Evolutionary conservation across 2,888 invertebrate species (phyloP).

Genomic region (Zonitis immaculata): DNA sequence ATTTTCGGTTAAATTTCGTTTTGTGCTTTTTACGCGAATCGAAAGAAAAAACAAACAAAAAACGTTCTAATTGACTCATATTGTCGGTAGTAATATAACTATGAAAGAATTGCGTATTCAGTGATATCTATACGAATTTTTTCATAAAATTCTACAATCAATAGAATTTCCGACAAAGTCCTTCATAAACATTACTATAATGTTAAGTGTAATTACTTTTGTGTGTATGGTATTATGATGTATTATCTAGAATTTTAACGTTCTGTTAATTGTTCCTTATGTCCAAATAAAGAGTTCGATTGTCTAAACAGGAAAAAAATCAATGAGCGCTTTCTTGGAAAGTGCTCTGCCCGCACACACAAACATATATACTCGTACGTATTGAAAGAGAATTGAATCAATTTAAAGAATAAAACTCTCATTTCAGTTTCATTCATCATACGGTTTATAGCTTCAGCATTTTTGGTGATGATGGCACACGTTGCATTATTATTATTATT

Average conservation of each 20-base stretch:
- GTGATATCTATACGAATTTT: slow-evolving; percentile 25
- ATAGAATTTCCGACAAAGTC: slow-evolving; percentile 35
- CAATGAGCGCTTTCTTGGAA: not conserved
- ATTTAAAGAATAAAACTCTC: too few relatives aligned
- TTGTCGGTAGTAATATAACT: not conserved
- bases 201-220: slow-evolving; percentile 37
- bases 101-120: slow-evolving; percentile 20
- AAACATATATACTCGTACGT: too few relatives aligned
- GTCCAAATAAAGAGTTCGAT: slow-evolving; percentile 28
- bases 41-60: not conserved
- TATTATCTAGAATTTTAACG: slow-evolving; percentile 39
- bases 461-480: too few relatives aligned
- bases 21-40: too few relatives aligned
- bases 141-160: slow-evolving; percentile 22
- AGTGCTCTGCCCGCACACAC: too few relatives aligned
- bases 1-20: not conserved
- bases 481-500: too few relatives aligned
- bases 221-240: slow-evolving; percentile 36
- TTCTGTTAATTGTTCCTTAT: slow-evolving; percentile 31
- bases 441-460: too few relatives aligned
- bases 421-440: too few relatives aligned
- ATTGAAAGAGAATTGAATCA: too few relatives aligned
- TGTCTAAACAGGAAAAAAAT: slow-evolving; percentile 6
- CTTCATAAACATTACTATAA: slow-evolving; percentile 26
- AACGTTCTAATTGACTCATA: not conserved